Evolutionary conservation across 2,113 vertebrate genomes (phyloP).

Genomic region (Ictidomys tridecemlineatus): DNA sequence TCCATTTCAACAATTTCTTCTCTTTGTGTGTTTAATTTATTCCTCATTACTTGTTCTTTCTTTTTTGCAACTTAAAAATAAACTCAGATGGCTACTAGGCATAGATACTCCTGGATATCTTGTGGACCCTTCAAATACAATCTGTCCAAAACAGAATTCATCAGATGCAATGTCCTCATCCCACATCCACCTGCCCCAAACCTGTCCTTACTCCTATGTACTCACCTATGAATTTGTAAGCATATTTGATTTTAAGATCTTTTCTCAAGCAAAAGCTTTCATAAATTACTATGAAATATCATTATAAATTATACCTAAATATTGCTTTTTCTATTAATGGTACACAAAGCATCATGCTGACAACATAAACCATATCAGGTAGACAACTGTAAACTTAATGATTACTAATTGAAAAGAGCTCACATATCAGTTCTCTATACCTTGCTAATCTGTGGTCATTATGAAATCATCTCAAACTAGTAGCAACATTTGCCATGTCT

Average conservation of each 20-base stretch:
- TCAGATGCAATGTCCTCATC: not conserved
- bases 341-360: not conserved
- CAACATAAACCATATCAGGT: not conserved
- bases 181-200: not conserved
- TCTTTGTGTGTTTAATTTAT: not conserved
- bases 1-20: not conserved
- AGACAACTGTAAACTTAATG: not conserved
- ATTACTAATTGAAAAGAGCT: constrained; percentile 2
- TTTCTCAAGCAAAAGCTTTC: not conserved
- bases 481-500: not conserved
- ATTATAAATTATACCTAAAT: not conserved
- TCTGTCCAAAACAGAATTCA: not conserved
- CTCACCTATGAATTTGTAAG: not conserved
- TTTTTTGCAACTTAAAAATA: not conserved
- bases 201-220: not conserved
- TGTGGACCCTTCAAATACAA: not conserved
- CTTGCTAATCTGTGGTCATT: not conserved
- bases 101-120: not conserved
- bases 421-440: not conserved
- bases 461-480: not conserved
- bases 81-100: not conserved
- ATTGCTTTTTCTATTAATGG: not conserved
- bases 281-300: not conserved
- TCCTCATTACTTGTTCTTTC: not conserved
- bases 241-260: not conserved